Conservation (phyloP, 1,140 invertebrate genomes). For the Aleiodes sp. region DNA sequence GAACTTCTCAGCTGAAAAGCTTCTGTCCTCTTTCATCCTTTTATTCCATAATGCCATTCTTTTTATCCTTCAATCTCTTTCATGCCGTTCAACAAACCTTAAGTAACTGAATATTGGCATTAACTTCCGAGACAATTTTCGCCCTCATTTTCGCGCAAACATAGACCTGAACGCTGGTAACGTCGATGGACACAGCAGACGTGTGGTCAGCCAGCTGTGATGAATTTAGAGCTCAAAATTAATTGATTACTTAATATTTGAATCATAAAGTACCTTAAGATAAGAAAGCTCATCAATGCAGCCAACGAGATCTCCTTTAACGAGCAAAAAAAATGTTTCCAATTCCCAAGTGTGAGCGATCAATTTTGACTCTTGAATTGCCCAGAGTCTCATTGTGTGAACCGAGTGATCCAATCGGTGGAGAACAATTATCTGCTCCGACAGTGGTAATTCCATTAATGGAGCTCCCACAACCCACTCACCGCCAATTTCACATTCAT, state of each 20-base stretch:
- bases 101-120: conserved; percentile 75
- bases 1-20: too few species aligned
- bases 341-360: conserved; percentile 79
- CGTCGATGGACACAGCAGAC: conserved; percentile 62
- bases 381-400: conserved; percentile 79
- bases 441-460: conserved; percentile 75
- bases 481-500: conserved; percentile 74
- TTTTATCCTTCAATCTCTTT: background rate
- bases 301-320: conserved; percentile 71
- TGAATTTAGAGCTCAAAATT: conserved; percentile 3
- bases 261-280: conserved; percentile 49
- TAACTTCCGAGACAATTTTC: conserved; percentile 80
- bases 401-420: conserved; percentile 82
- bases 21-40: too few species aligned
- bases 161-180: conserved; percentile 67
- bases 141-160: conserved; percentile 80
- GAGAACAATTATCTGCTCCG: conserved; percentile 82
- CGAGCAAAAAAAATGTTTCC: conserved; percentile 71
- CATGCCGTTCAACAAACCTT: conserved; percentile 65
- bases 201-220: conserved; percentile 71
- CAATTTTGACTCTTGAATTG: conserved; percentile 73
- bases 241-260: background rate
- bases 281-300: conserved; percentile 73
- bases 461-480: conserved; percentile 74
- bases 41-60: too few species aligned